These are phyloP conservation scores for Oreohelix idahoensis DNA, from an alignment of 1,140 invertebrate species.

Conservation along the genomic window DNA sequence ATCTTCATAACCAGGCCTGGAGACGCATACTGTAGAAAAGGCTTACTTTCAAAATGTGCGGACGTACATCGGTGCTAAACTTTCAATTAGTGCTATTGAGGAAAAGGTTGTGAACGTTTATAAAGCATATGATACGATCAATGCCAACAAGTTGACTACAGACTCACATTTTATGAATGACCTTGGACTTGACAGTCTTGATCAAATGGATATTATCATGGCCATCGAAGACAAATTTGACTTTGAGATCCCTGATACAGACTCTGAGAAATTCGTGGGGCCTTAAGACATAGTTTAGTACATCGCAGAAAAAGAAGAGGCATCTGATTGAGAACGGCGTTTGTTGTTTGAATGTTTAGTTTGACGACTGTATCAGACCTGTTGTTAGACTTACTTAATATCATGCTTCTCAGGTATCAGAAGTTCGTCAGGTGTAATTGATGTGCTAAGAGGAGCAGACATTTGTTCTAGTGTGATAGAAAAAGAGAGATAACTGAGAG, in stretches of 20 bases:
- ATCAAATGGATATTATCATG: conserved; percentile 99
- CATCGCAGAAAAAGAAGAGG: conserved; percentile 85
- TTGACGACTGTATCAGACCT: too few species aligned
- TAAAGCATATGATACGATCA: conserved; percentile 55
- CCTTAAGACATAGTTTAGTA: conserved; percentile 95
- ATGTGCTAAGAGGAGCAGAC: too few species aligned
- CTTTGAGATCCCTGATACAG: conserved; percentile 97
- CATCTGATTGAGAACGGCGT: conserved; percentile 48
- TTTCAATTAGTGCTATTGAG: conserved; percentile 44
- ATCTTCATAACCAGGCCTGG: too few species aligned
- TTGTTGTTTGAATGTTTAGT: too few species aligned
- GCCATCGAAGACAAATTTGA: conserved; percentile 99
- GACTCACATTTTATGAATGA: conserved; percentile 98
- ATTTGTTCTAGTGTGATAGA: too few species aligned
- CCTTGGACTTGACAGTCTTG: conserved; percentile 95
- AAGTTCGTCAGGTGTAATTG: too few species aligned
- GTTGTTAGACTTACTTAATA: too few species aligned
- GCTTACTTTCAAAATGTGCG: conserved; percentile 9
- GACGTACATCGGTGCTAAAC: conserved; percentile 28
- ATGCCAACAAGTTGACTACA: conserved; percentile 81
- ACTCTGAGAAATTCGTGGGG: conserved; percentile 92
- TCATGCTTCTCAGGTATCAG: too few species aligned
- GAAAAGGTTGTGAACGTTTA: conserved; percentile 52
- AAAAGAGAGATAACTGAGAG: too few species aligned
- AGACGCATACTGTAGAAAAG: too few species aligned